Conservation (phyloP, 2,113 vertebrate species). For the Pimephales promelas region DNA sequence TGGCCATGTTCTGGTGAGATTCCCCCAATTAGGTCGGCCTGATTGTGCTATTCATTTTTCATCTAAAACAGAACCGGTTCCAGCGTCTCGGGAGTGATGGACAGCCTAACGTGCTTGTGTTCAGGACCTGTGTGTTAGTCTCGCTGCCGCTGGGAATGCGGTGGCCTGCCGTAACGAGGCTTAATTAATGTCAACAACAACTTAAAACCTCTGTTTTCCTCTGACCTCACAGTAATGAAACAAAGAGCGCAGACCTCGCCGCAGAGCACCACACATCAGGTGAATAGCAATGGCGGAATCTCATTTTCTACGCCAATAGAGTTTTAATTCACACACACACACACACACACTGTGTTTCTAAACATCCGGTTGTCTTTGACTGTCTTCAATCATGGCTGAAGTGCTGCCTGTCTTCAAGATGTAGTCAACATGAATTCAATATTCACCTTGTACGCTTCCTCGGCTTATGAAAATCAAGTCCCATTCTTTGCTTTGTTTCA, state of each 20-base stretch:
- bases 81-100: neutral
- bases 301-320: neutral
- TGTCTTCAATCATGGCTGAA: neutral
- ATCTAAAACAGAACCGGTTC: neutral
- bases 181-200: conserved; percentile 40
- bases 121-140: neutral
- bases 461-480: too few species aligned
- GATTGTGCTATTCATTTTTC: neutral
- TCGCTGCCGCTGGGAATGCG: neutral
- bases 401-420: neutral
- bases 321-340: conserved; percentile 6
- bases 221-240: conserved; percentile 39
- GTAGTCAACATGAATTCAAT: neutral
- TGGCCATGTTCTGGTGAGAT: neutral
- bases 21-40: neutral
- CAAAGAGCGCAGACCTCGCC: conserved; percentile 27
- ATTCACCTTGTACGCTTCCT: neutral
- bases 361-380: too few species aligned
- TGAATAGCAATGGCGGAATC: conserved; percentile 24
- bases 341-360: too few species aligned
- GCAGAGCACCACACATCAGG: neutral
- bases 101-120: neutral
- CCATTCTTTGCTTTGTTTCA: neutral
- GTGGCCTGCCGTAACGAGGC: neutral
- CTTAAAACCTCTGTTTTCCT: conserved; percentile 35